A percentile compares a stretch with the other conserved stretches of the same genome.
Evolutionary conservation across 2,888 invertebrate species (phyloP).

Genomic region (Teleogryllus oceanicus): DNA sequence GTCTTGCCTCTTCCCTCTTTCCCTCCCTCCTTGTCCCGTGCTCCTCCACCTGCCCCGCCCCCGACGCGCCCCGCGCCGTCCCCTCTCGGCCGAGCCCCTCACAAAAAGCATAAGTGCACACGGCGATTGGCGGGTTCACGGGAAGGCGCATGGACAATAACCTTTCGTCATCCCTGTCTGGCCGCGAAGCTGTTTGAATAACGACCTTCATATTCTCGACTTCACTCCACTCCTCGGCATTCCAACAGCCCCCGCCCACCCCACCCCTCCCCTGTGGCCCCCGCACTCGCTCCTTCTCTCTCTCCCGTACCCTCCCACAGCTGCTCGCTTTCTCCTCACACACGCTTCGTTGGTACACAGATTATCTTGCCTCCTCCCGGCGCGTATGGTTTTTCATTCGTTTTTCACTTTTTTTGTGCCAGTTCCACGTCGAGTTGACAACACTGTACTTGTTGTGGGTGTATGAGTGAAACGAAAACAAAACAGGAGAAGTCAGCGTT

Average conservation of each 20-base stretch:
- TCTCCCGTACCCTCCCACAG: background rate
- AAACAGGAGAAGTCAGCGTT: slow-evolving; percentile 18
- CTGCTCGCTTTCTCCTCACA: background rate
- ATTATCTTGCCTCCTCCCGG: background rate
- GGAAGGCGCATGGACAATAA: background rate
- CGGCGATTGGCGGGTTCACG: background rate
- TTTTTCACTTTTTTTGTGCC: background rate
- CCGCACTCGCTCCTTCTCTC: background rate
- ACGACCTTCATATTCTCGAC: background rate
- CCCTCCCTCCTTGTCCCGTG: background rate
- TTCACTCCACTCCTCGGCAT: background rate
- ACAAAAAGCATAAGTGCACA: background rate
- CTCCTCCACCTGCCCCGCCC: background rate
- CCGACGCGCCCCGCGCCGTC: background rate
- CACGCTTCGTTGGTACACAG: background rate
- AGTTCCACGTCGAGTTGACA: background rate
- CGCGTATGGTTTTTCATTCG: background rate
- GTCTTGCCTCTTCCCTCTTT: no score
- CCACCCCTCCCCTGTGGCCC: background rate
- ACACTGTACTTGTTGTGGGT: slow-evolving; percentile 18
- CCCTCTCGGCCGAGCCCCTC: background rate
- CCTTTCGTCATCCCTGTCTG: slow-evolving; percentile 18
- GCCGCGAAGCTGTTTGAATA: slow-evolving; percentile 18
- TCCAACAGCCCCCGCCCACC: background rate
- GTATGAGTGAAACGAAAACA: slow-evolving; percentile 9